Base-by-base conservation (phyloP, 2,888 invertebrate species). In the Mimumesa dahlbomi region DNA sequence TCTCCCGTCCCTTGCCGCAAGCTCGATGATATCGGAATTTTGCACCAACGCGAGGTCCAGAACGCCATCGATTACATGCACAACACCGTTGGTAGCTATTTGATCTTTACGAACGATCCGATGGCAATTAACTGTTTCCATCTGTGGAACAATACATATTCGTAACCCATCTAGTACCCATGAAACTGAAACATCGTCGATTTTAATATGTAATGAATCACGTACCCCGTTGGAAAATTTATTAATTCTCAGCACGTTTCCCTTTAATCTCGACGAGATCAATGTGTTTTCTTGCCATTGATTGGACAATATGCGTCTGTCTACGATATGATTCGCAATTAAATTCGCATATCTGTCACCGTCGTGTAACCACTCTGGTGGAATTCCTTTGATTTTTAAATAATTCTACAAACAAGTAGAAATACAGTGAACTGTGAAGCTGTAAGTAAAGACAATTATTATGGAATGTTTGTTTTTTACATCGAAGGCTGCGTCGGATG, bases 91-190 rank as follows among this genome's bases (percentile, higher is more conserved):
- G 6, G 40, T 61, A 14, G 66, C 59, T 14, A 59, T 31, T 46
- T 70, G 69, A 46, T 70, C 52, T 38, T 66, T 70, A 14, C 69
- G 69, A 40, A 70, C 36, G 9, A 70, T 56, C 22, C 59, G 59
- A 13, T 66, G 48, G 9, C 69, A 70, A 50, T 70, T 70, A 16
- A 70, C 59, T 13, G 69, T 70, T 50, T 69, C 66, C 36, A 69
- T 59, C 66, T 69, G 19, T 3, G n/a, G 7, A 25, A 25, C 7
- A 25, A 3, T 5, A 7, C 25, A 25, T 5, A 5, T 25, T 25
- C 25, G 40, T 18, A 56, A 56, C 11, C 46, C 16, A 2, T 46
- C 7, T 19, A 4, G 6, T 9, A n/a, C n/a, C n/a, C n/a, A n/a
- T n/a, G n/a, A n/a, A n/a, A n/a, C n/a, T n/a, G n/a, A n/a, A n/a